Base-by-base conservation (phyloP, 2,888 invertebrate species). In the Polydrusus pterygomalis region DNA sequence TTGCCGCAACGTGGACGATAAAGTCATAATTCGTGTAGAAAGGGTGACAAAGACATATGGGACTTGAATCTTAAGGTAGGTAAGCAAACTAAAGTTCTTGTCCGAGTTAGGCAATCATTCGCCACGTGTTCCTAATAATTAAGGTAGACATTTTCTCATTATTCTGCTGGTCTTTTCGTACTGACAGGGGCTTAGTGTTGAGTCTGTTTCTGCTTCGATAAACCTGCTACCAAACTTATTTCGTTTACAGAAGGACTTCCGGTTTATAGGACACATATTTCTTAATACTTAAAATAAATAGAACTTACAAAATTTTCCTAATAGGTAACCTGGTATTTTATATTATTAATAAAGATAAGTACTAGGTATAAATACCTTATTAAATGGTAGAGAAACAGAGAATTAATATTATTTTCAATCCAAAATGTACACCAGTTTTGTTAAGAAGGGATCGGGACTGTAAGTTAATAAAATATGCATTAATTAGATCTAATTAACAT, bases 51-150 rank as follows among this genome's bases (percentile, higher is more conserved):
- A 80, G 87, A 91, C 43, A 90, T 94, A 83, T 89, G 94, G 47
- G 92, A 92, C 62, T 89, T 93, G 71, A 92, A 92, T 83, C 86
- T 94, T 40, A 91, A 92, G 88, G 92, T 93, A 81, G 81, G 81
- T 80, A 75, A 79, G 75, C 76, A 75, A 75, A 75, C 71, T 78
- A 77, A 81, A 79, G 77, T 80, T 74, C 75, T 72, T 74, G 77
- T 73, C 75, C 70, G 75, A 80, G 73, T 80, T 78, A 70, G 76
- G 74, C 79, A 79, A 80, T 81, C 80, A 80, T 81, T 81, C 81
- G 82, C 82, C 83, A 83, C 82, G 83, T 81, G 82, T 81, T 81
- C 79, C 81, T 84, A 83, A 84, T 85, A 84, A 85, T 85, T 85
- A 85, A 81, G 77, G 81, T 79, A 80, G 84, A 85, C 84, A 81